Base-by-base conservation (phyloP, 2,888 invertebrate species). In the Meiosimyza platycephala region DNA sequence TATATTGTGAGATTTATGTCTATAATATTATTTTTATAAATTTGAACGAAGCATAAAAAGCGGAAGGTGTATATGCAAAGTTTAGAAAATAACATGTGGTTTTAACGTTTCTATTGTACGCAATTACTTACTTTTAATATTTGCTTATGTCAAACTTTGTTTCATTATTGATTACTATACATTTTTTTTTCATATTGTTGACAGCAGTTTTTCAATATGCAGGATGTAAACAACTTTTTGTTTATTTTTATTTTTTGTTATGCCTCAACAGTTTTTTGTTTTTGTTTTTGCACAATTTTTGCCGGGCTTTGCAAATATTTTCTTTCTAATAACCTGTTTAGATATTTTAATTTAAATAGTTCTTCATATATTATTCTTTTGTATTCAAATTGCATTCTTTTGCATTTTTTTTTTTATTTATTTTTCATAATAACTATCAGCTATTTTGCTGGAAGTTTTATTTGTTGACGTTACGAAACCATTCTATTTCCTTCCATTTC, bases 291-390 rank as follows among this genome's bases (percentile, higher is more conserved):
- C 28, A 47, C 51, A 4, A 33, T 16, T 60, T 55, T 28, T 62
- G 54, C 28, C 33, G 28, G n/a, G n/a, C 55, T 67, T n/a, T 40
- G 47, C 33, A 62, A 52, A 16, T 47, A 18, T 51, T 47, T 11
- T 72, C 40, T 47, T 57, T 47, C 57, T 65, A 57, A 2, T n/a
- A 63, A 54, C 18, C 6, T 40, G n/a, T 18, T 22, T 40, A 64
- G 63, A n/a, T 18, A n/a, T 50, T 6, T 57, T 48, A 15, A 15
- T 50, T 22, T 60, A 51, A 70, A 55, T 64, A 52, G 48, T 55
- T 59, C 62, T 67, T 60, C 71, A 67, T 65, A 69, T 70, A 60
- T 47, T 70, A 55, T 55, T 74, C 51, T 70, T 18, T 52, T 72
- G 65, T 71, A 22, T 18, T 72, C n/a, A n/a, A 33, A 28, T 59